These are phyloP conservation scores for Cosmia pyralina DNA, from an alignment of 2,888 invertebrate species.

Conservation along the genomic window DNA sequence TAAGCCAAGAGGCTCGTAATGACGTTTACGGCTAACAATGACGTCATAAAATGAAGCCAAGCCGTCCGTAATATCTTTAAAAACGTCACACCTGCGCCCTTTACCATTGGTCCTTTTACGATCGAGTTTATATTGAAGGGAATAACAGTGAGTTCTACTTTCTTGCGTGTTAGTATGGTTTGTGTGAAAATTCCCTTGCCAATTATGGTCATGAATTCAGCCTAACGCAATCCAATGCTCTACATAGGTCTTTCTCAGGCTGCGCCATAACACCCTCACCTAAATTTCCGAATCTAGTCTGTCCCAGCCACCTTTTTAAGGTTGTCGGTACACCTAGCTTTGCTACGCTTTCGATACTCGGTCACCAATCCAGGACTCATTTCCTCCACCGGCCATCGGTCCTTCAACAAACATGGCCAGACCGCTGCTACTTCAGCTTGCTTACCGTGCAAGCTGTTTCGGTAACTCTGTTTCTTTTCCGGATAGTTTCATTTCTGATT, in stretches of 20 bases:
- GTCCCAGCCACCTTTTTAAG: not conserved
- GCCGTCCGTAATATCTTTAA: constrained; percentile 74
- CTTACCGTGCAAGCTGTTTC: not conserved
- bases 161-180: too few species aligned
- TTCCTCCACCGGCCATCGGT: not conserved
- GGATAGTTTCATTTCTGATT: not conserved
- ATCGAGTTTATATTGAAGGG: constrained; percentile 27
- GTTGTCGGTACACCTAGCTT: not conserved
- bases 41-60: constrained; percentile 79
- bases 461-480: not conserved
- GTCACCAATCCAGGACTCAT: not conserved
- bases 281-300: not conserved
- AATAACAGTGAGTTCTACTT: not conserved
- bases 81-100: constrained; percentile 73
- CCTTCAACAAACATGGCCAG: not conserved
- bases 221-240: not conserved
- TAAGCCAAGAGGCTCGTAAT: constrained; percentile 78
- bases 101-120: constrained; percentile 59
- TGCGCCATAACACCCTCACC: fast-evolving
- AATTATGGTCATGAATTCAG: not conserved
- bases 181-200: too few species aligned
- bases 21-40: constrained; percentile 81
- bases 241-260: not conserved
- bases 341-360: not conserved
- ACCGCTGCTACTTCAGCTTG: not conserved